Percentiles rank a stretch among this genome's conserved stretches.
phyloP scores from a whole-genome alignment of 2,797 vertebrate genomes.

The Acanthurus leucopareius region DNA sequence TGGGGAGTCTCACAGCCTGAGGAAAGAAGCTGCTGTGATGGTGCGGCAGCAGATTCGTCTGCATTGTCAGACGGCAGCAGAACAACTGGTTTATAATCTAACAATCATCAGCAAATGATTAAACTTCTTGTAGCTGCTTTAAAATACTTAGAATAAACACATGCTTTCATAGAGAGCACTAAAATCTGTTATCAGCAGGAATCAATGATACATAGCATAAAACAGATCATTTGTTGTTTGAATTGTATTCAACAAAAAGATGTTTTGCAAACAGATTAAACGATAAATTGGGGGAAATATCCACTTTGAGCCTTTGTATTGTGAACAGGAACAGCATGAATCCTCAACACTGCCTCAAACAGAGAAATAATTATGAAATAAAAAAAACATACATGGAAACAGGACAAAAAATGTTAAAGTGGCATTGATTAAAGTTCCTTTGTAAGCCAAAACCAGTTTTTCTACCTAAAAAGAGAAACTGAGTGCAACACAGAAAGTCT shows the following conservation, averaged over 20 bases:
- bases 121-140: neutral
- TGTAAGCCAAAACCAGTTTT: neutral
- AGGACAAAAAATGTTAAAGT: neutral
- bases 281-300: neutral
- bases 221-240: neutral
- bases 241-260: neutral
- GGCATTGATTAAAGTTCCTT: neutral
- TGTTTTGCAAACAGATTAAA: neutral
- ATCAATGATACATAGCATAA: neutral
- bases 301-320: neutral
- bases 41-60: no score
- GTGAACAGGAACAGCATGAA: constrained; percentile 4
- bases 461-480: neutral
- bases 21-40: no score
- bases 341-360: constrained; percentile 1
- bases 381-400: neutral
- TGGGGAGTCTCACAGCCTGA: no score
- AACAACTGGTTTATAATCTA: no score
- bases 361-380: no score
- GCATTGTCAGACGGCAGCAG: no score
- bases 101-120: no score
- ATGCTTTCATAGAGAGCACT: neutral
- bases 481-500: neutral
- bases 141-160: neutral
- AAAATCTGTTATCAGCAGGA: neutral